These are phyloP conservation scores for Rhamnusium bicolor DNA, from an alignment of 2,888 invertebrate genomes.

Conservation along the genomic window DNA sequence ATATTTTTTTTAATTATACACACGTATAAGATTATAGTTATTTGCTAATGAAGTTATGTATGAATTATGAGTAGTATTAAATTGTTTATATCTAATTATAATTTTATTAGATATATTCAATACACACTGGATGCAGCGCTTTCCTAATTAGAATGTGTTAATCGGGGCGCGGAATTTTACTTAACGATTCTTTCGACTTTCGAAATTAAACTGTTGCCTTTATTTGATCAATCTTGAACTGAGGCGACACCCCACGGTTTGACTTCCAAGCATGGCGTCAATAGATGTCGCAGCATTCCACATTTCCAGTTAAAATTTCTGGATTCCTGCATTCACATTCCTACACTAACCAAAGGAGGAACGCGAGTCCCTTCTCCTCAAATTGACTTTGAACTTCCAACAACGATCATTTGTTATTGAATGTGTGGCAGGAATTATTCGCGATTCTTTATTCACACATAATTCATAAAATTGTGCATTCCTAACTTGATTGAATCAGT, in stretches of 20 bases:
- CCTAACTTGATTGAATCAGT: too few relatives aligned
- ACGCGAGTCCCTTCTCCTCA: conserved; percentile 7
- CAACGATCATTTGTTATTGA: background rate
- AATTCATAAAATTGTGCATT: too few relatives aligned
- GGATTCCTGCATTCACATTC: conserved; percentile 54
- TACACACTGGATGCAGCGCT: background rate
- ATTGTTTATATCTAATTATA: background rate
- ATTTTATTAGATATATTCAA: background rate
- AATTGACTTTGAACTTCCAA: background rate
- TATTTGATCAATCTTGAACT: conserved; percentile 41
- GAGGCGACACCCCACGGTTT: conserved; percentile 68
- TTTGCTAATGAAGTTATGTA: background rate
- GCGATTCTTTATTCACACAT: background rate
- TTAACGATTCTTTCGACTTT: background rate
- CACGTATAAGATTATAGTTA: too few relatives aligned
- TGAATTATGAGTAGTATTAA: background rate
- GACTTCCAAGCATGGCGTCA: conserved; percentile 61
- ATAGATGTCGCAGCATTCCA: conserved; percentile 67
- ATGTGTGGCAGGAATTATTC: background rate
- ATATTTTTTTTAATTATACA: too few relatives aligned
- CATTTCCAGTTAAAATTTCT: conserved; percentile 49
- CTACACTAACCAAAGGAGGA: conserved; percentile 21
- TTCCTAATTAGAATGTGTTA: background rate
- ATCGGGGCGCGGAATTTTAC: background rate
- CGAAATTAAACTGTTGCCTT: conserved; percentile 19